Conservation (phyloP, 2,888 invertebrate genomes). For the Ferdinandea cuprea region DNA sequence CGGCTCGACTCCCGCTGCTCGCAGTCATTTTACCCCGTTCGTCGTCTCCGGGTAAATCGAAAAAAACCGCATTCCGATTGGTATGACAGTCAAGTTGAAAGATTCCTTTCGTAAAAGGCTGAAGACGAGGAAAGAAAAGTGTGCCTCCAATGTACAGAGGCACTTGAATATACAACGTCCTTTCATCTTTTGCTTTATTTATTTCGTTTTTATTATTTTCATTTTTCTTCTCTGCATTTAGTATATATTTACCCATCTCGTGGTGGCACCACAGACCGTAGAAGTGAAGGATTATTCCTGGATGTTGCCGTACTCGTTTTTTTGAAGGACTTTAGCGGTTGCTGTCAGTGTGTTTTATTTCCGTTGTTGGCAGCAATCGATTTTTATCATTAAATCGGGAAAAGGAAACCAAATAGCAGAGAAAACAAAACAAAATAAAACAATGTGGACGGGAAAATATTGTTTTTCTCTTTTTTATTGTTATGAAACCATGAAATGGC, state of each 20-base stretch:
- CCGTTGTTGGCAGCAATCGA: slow-evolving; percentile 46
- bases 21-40: not conserved
- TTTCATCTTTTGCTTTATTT: slow-evolving; percentile 38
- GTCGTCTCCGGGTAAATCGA: slow-evolving; percentile 12
- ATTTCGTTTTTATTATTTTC: slow-evolving; percentile 7
- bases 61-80: slow-evolving; percentile 51
- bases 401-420: not conserved
- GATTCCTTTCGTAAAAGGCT: slow-evolving; percentile 11
- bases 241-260: not conserved
- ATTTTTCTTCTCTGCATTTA: slow-evolving; percentile 1
- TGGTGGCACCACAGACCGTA: not conserved
- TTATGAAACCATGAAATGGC: slow-evolving; percentile 41
- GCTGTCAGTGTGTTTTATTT: slow-evolving; percentile 22
- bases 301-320: too few relatives aligned
- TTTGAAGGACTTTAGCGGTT: slow-evolving; percentile 13
- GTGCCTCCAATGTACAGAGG: not conserved
- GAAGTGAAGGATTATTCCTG: slow-evolving; percentile 27
- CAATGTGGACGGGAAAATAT: slow-evolving; percentile 27
- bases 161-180: slow-evolving; percentile 2
- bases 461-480: slow-evolving; percentile 13
- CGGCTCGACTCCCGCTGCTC: not conserved
- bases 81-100: not conserved
- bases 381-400: slow-evolving; percentile 52
- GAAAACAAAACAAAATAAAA: slow-evolving; percentile 8
- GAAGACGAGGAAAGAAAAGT: not conserved